Base-by-base conservation (phyloP, 2,113 vertebrate genomes). In the Spilogale gracilis region DNA sequence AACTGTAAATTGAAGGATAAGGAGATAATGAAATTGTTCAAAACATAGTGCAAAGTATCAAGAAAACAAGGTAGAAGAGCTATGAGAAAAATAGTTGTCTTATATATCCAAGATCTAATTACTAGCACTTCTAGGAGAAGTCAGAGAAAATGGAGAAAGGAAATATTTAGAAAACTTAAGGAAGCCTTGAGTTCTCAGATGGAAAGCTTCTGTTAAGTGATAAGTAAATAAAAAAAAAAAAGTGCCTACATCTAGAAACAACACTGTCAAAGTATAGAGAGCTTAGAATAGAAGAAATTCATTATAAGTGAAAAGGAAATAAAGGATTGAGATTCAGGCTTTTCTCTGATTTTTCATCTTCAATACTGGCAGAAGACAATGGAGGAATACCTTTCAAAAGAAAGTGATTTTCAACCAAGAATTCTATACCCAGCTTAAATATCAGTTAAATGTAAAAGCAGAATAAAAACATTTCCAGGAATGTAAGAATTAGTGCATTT, bases 11-110 rank as follows among this genome's bases (percentile, higher is more conserved):
- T 60, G 38, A 78, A 78, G 18, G 6, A 79, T 83, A 84, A 69
- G 45, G 92, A 78, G n/a, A 23, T 54, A 83, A 84, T 69, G 16
- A 92, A 83, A 79, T 32, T 38, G 7, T 12, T 89, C 45, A 81
- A 89, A 94, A 94, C 73, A 71, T 13, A 94, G 50, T 81, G 11
- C 14, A 91, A 94, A 65, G 17, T 78, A 63, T 71, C 16, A 76
- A 96, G 27, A 79, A 76, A 83, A 89, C 7, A 45, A 67, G 45
- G 54, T 54, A 45, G 16, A 56, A 56, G 63, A 67, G 13, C 6
- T 48, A 43, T 21, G 60, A 76, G 25, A 61, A 45, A 50, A 76
- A 80, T 14, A 89, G 13, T n/a, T 76, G 9, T 61, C 21, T 0
- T 16, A 76, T 10, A 91, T 17, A 58, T 11, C 3, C 38, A 82